Conservation (phyloP, 2,888 invertebrate genomes). For the Netelia melanura region DNA sequence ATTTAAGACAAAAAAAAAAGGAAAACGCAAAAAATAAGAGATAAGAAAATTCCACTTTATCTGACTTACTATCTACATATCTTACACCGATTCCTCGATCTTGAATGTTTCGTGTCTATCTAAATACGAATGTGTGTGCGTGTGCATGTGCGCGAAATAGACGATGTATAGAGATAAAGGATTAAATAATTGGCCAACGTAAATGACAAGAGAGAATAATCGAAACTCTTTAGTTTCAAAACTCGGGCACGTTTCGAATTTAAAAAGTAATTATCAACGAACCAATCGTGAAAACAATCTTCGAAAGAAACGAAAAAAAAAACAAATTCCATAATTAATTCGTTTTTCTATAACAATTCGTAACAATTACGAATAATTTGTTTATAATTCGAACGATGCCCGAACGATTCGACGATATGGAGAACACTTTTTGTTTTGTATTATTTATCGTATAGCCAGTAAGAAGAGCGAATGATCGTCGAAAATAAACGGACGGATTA, state of each 20-base stretch:
- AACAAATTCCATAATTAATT: neutral
- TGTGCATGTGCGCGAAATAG: neutral
- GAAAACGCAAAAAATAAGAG: neutral
- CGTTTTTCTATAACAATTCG: neutral
- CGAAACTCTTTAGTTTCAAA: too few relatives aligned
- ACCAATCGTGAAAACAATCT: neutral
- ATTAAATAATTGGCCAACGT: constrained; percentile 13
- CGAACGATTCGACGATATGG: neutral
- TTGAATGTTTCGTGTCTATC: constrained; percentile 53
- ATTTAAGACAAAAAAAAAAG: constrained; percentile 1
- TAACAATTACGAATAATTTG: neutral
- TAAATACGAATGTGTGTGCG: constrained; percentile 41
- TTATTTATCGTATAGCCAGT: constrained; percentile 8
- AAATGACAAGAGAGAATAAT: neutral
- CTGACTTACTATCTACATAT: constrained; percentile 48
- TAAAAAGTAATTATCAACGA: neutral
- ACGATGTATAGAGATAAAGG: neutral
- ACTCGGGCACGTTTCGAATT: too few relatives aligned
- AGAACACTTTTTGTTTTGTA: neutral
- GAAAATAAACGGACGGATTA: neutral
- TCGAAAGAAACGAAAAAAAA: neutral
- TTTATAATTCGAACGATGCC: neutral
- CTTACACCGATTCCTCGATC: constrained; percentile 54
- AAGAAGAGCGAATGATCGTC: neutral
- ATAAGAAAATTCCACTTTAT: constrained; percentile 24